Conservation (phyloP, 2,113 vertebrate genomes). For the Acrocephalus kingi region DNA sequence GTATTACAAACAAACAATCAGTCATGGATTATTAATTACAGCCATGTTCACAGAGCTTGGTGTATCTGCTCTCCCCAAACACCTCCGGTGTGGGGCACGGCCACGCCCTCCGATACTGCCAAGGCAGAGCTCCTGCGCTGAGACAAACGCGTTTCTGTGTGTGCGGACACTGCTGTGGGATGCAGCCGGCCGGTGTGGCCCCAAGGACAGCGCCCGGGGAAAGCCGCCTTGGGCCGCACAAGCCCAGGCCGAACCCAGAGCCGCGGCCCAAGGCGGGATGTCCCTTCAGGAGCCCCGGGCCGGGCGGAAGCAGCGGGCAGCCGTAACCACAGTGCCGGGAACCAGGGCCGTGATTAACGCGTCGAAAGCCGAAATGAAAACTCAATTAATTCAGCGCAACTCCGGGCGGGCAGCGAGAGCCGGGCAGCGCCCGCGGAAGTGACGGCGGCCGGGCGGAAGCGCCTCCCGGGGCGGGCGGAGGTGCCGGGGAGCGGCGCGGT, state of each 20-base stretch:
- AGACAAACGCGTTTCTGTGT: fast-evolving
- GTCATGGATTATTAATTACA: background rate
- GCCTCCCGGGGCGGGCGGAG: background rate
- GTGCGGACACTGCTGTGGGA: fast-evolving
- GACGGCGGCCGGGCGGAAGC: background rate
- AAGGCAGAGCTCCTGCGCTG: too few species aligned
- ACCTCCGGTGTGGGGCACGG: too few species aligned
- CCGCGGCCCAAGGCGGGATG: background rate
- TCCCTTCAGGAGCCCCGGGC: too few species aligned
- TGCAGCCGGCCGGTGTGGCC: fast-evolving
- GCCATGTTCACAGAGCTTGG: background rate
- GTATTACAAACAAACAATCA: background rate
- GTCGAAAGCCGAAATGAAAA: background rate
- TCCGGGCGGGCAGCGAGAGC: background rate
- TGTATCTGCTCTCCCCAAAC: background rate
- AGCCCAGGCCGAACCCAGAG: too few species aligned
- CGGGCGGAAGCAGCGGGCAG: background rate
- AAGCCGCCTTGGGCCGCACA: fast-evolving
- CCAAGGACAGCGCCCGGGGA: fast-evolving
- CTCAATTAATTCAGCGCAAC: fast-evolving
- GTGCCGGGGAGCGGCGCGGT: background rate
- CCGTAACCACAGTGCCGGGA: background rate
- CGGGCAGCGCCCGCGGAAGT: background rate
- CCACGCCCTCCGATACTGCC: fast-evolving
- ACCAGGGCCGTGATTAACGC: too few species aligned